Evolutionary conservation across 2,888 invertebrate species (phyloP), one percentile per base, ranked within the genome.

Genomic region (Cryptus viduatorius): DNA sequence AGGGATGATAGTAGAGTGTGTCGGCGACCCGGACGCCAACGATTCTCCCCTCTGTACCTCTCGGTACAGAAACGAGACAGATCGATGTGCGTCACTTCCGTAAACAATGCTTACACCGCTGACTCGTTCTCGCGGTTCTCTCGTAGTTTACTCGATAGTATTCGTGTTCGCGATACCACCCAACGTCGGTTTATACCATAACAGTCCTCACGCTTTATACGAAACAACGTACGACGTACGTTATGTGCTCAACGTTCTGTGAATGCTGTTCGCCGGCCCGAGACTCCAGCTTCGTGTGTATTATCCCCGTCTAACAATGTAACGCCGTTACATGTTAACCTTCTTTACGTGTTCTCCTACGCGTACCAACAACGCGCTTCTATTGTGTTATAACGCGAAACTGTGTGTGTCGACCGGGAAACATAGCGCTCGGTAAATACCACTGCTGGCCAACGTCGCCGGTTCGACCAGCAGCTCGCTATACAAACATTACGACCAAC

Each of bases 81-180:
- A 89, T 89, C 87, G 84, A 89, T 89, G 86, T 87, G 84, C 87
- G 87, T 89, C 86, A 88, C 87, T 89, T 90, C 89, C 89, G 88
- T 89, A 90, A 89, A 90, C 88, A 89, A 89, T 87, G 78, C 56
- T 48, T 2, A n/a, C 46, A 12, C 46, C 53, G 7, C 42, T 46
- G 53, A 31, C 53, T 50, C 56, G 68, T 76, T 71, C 72, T 71
- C 72, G 67, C 81, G 53, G 14, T 44, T 61, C 44, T 75, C 56
- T 44, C n/a, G 16, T 31, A 37, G n/a, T 10, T 16, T 16, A n/a
- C 56, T 72, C 53, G 68, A 8, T 24, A 72, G 19, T 44, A 44
- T 24, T 19, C 48, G 53, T 14, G 37, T 8, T 37, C 37, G 8
- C 8, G 37, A 37, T 37, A 8, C 37, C 37, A 37, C 37, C 37